A percentile compares a stretch with the other conserved stretches of the same genome.
Conservation (phyloP, 1,140 invertebrate species). For the Sitobion miscanthi region DNA sequence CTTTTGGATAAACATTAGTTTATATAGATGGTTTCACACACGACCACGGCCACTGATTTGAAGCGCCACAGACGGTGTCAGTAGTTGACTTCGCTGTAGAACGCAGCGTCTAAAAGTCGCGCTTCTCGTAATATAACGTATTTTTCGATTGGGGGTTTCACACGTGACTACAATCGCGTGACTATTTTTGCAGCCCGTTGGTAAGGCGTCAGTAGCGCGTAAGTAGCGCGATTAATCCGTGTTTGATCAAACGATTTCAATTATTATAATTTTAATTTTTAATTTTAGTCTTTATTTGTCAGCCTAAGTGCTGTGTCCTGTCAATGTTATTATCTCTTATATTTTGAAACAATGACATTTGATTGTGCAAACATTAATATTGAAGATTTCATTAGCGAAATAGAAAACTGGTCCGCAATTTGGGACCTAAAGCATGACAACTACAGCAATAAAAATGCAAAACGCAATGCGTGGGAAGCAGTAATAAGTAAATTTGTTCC, state of each 20-base stretch:
- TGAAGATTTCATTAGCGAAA: conserved; percentile 34
- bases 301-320: conserved; percentile 1
- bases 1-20: neutral
- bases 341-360: neutral
- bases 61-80: neutral
- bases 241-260: neutral
- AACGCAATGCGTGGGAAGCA: too few species aligned
- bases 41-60: neutral
- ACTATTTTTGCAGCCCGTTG: neutral
- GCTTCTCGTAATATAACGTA: neutral
- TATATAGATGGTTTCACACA: conserved; percentile 5
- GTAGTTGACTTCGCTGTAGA: neutral
- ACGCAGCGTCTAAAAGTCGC: neutral
- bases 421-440: too few species aligned
- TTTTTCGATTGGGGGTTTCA: neutral
- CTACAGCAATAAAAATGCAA: too few species aligned
- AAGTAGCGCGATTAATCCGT: neutral
- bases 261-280: neutral
- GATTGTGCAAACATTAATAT: conserved; percentile 34
- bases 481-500: too few species aligned
- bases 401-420: neutral
- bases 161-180: neutral
- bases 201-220: neutral
- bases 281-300: neutral
- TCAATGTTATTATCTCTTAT: conserved; percentile 34